Conservation (phyloP, 2,888 invertebrate species). For the Callinectes sapidus region DNA sequence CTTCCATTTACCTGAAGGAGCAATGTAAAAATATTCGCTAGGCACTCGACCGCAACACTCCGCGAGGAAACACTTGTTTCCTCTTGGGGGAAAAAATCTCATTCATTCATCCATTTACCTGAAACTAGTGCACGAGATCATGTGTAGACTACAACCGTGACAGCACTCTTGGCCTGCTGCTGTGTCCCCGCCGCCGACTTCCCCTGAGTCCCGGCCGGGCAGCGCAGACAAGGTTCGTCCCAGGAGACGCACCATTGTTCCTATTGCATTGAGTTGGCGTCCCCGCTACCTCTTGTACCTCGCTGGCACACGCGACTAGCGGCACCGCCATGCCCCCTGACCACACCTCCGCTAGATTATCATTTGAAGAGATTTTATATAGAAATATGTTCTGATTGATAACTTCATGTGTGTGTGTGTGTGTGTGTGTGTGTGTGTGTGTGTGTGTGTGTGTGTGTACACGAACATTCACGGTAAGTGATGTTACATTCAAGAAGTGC, state of each 20-base stretch:
- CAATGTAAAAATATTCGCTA: neutral
- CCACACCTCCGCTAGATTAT: neutral
- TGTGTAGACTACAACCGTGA: neutral
- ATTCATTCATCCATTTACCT: neutral
- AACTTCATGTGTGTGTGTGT: neutral
- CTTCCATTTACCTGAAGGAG: neutral
- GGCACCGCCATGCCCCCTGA: neutral
- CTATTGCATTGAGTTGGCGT: neutral
- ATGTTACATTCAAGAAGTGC: neutral
- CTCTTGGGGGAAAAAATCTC: neutral
- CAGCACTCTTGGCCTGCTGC: neutral
- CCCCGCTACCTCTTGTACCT: neutral
- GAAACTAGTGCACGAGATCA: neutral
- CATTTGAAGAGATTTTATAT: neutral
- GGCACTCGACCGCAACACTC: neutral
- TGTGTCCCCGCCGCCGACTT: neutral
- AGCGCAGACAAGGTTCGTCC: neutral
- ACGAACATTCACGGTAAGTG: neutral
- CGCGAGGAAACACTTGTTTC: neutral
- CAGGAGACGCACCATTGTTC: constrained; percentile 18
- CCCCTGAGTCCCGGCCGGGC: neutral
- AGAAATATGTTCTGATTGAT: neutral
- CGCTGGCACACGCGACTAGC: neutral
- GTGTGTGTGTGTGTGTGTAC: neutral
- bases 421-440: neutral